Evolutionary conservation across 2,888 invertebrate genomes (phyloP).

Genomic region (Dynastes grantii): DNA sequence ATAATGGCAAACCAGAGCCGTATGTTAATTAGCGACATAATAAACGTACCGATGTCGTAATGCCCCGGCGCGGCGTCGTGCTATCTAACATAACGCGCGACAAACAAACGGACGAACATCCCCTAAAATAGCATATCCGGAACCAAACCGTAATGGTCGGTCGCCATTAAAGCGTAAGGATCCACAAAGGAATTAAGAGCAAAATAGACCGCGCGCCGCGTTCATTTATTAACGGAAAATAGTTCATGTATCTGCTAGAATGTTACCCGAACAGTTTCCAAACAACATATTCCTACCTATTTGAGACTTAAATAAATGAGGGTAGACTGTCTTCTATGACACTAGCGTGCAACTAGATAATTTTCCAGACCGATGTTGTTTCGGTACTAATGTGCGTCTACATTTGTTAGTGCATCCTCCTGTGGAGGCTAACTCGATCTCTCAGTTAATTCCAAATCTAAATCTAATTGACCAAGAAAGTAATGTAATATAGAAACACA

Average conservation of each 20-base stretch:
- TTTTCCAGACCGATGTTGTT: not conserved
- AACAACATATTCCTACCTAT: conserved; percentile 19
- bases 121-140: conserved; percentile 1
- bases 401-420: not conserved
- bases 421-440: not conserved
- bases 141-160: not conserved
- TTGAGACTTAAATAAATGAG: conserved; percentile 26
- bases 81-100: not conserved
- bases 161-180: conserved; percentile 51
- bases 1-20: conserved; percentile 23
- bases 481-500: no score
- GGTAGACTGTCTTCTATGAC: not conserved
- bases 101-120: not conserved
- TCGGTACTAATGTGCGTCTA: not conserved
- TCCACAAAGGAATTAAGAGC: conserved; percentile 50
- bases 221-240: conserved; percentile 30
- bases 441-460: no score
- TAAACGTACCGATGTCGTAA: conserved; percentile 1
- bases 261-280: not conserved
- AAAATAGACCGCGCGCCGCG: not conserved
- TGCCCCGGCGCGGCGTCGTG: not conserved
- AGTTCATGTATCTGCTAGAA: conserved; percentile 12
- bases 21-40: conserved; percentile 40
- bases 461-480: no score
- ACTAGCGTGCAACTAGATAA: not conserved